These are phyloP conservation scores for Ypsolopha scabrella DNA, from an alignment of 2,888 invertebrate species.

Conservation along the genomic window DNA sequence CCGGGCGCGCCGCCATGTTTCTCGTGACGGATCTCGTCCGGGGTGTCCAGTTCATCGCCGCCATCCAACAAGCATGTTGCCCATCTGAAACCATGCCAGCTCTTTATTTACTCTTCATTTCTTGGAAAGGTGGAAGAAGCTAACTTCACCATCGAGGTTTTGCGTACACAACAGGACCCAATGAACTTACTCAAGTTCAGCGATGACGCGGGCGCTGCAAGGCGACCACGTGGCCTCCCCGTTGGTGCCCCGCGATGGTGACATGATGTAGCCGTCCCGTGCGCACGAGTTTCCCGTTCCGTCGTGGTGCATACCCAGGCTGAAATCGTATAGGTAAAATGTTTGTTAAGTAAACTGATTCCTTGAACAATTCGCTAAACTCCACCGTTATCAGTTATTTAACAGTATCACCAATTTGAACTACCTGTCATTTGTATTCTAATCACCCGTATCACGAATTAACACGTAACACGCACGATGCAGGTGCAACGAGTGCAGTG, in stretches of 20 bases:
- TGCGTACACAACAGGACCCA: constrained; percentile 10
- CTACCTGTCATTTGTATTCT: too few species aligned
- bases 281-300: constrained; percentile 78
- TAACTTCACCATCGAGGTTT: constrained; percentile 4
- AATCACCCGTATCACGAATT: too few species aligned
- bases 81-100: constrained; percentile 47
- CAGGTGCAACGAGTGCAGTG: too few species aligned
- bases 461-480: too few species aligned
- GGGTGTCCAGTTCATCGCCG: constrained; percentile 46
- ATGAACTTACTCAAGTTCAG: constrained; percentile 65
- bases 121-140: not conserved
- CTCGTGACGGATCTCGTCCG: constrained; percentile 70
- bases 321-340: constrained; percentile 31
- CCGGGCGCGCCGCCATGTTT: constrained; percentile 76
- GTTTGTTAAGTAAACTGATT: too few species aligned
- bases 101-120: not conserved
- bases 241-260: constrained; percentile 80
- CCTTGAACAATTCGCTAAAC: too few species aligned
- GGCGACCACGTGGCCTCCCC: constrained; percentile 84
- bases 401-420: too few species aligned
- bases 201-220: constrained; percentile 77
- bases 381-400: too few species aligned
- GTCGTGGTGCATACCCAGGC: constrained; percentile 86
- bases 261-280: constrained; percentile 85
- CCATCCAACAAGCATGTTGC: constrained; percentile 76